Base-by-base conservation (phyloP, 2,797 vertebrate genomes). In the Rhodeus uyekii region DNA sequence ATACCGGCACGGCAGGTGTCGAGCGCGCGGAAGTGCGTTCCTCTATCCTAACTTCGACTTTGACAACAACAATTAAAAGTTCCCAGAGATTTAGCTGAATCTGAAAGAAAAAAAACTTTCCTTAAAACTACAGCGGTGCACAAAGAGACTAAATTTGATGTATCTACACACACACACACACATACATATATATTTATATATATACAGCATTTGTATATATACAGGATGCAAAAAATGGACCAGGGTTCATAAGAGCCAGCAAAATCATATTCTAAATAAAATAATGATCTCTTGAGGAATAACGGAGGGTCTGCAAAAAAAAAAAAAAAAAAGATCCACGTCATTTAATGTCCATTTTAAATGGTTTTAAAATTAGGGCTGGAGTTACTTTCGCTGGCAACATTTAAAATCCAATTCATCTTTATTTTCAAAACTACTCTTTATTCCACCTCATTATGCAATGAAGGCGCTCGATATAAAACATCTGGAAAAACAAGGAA, bases 1-100 rank as follows among this genome's bases (percentile, higher is more conserved):
- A 83, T 81, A 83, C 80, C 87, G 85, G 81, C 84, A 87, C 92
- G 92, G 91, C 94, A 95, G 93, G 93, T 94, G 93, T 90, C 91
- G 85, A 83, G 60, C 71, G 1, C 2, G 60, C 60, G 83, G 76
- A 81, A 82, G 39, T 69, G 74, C 64, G 86, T 10, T 9, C 75
- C 89, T 73, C 27, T 69, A 76, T 85, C 74, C 73, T 83, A 88
- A 85, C 90, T 83, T 93, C 89, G 87, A 90, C 82, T 91, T 38
- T 80, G 63, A 69, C 14, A 34, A 63, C 18, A 10, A 63, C n/a
- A 34, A 9, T 34, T 55, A 0, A 24, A 55, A 38, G 3, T 50
- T n/a, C 2, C 14, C 27, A 14, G 5, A 58, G 55, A 60, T 13
- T 46, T 9, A 3, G 9, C 32, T 73, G 18, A 16, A 38, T 38